Evolutionary conservation across 2,113 vertebrate genomes (phyloP), one percentile per base, ranked within the genome.

Genomic region (Thamnaconus septentrionalis): DNA sequence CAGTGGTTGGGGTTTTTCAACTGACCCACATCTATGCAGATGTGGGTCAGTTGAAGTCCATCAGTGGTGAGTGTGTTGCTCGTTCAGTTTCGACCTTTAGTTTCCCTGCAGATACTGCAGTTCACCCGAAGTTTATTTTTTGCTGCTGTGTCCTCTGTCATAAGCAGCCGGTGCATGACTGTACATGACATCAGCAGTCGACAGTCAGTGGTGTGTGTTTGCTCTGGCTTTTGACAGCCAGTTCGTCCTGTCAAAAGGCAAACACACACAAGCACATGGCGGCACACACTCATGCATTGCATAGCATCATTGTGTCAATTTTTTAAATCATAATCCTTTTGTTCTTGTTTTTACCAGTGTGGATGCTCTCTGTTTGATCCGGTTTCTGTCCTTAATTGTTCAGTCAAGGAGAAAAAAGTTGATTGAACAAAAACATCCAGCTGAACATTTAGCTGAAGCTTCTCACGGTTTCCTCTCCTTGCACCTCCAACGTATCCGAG

Each of bases 131-230:
- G 18, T 31, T 31, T 31, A 31, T 31, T 31, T 31, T 31, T 31
- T 31, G 18, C 18, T 31, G 18, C 18, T 31, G 18, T 74, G 5
- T 31, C 4, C 67, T 61, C 46, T 69, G 1, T 69, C 44, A 5
- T 59, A 56, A 65, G 56, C 4, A 5, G 6, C 56, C 43, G 63
- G 1, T 60, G 9, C 74, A 31, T 66, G 53, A 55, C 10, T 10
- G 18, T 31, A 43, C 46, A 8, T 53, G 50, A 31, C 73, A 61
- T 56, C 61, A 51, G 57, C 50, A 63, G 56, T 66, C 75, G 65
- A 77, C 76, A 61, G 53, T 44, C 53, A 45, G 42, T 59, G 57
- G 58, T 66, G 78, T 83, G 73, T 83, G 69, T 86, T 64, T 79
- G 50, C 73, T 78, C 51, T 59, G 69, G 64, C 61, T 75, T 66